Conservation (phyloP, 2,113 vertebrate genomes). For the Natator depressus region DNA sequence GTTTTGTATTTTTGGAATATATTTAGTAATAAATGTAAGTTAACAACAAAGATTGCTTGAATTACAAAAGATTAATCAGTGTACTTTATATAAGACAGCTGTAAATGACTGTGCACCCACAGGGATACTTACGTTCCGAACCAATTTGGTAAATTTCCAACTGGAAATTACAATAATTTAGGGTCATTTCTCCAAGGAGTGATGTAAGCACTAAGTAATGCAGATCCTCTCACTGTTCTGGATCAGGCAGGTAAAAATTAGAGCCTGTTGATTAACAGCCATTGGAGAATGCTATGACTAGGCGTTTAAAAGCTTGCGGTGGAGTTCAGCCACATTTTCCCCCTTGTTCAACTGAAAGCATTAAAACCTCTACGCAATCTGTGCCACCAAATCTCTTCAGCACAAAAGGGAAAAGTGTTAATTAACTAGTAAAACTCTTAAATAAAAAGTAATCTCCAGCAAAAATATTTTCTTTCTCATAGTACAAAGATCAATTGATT, state of each 20-base stretch:
- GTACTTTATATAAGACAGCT: slow-evolving; percentile 17
- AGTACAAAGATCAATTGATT: neutral
- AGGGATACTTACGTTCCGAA: slow-evolving; percentile 44
- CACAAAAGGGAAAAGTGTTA: neutral
- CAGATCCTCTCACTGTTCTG: slow-evolving; percentile 23
- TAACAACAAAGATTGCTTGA: neutral
- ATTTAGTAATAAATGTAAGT: neutral
- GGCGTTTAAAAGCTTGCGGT: neutral
- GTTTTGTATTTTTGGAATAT: neutral
- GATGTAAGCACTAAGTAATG: slow-evolving; percentile 51
- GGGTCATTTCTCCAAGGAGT: slow-evolving; percentile 53
- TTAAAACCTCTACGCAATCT: neutral
- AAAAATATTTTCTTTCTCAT: neutral
- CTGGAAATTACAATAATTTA: slow-evolving; percentile 61
- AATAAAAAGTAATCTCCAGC: neutral
- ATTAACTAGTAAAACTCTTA: neutral
- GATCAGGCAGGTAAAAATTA: slow-evolving; percentile 40
- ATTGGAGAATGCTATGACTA: neutral
- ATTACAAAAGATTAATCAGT: neutral
- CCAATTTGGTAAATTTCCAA: slow-evolving; percentile 58
- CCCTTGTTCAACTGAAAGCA: neutral
- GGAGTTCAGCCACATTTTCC: neutral
- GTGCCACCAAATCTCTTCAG: neutral
- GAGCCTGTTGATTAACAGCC: slow-evolving; percentile 47
- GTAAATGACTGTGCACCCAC: slow-evolving; percentile 9